phyloP scores from a whole-genome alignment of 2,888 invertebrate species.

The Eupithecia exiguata region DNA sequence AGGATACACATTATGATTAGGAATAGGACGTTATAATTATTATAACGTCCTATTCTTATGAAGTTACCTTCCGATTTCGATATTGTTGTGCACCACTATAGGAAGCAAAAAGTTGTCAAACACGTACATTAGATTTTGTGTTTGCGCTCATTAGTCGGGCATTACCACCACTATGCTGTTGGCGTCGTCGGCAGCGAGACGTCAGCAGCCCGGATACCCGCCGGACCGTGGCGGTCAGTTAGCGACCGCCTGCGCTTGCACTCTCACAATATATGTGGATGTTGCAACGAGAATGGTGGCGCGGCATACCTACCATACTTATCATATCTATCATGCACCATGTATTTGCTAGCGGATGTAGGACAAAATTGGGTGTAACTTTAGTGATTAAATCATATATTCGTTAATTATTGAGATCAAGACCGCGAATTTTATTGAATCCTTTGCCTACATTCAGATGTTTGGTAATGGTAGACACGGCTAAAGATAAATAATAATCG shows the following conservation, averaged over 20 bases:
- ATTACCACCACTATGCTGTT: not conserved
- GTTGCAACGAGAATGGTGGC: not conserved
- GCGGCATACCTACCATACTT: not conserved
- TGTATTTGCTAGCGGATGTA: not conserved
- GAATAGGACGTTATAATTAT: too few relatives aligned
- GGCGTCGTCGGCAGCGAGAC: not conserved
- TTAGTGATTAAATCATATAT: not conserved
- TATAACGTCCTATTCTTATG: too few relatives aligned
- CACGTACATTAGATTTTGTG: not conserved
- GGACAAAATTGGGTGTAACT: not conserved
- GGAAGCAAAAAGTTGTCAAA: not conserved
- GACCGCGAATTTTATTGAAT: not conserved
- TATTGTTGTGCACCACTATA: not conserved
- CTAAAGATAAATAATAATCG: not conserved
- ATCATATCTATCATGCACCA: not conserved
- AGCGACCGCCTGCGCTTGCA: conserved; percentile 12
- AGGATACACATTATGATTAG: too few relatives aligned
- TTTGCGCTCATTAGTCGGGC: not conserved
- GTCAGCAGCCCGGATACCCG: conserved; percentile 13
- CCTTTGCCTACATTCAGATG: not conserved
- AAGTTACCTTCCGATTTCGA: too few relatives aligned
- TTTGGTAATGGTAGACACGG: not conserved
- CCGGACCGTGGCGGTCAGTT: conserved; percentile 9
- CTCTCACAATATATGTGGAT: not conserved
- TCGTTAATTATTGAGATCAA: not conserved